Evolutionary conservation across 2,113 vertebrate species (phyloP).

Genomic region (Bos javanicus): DNA sequence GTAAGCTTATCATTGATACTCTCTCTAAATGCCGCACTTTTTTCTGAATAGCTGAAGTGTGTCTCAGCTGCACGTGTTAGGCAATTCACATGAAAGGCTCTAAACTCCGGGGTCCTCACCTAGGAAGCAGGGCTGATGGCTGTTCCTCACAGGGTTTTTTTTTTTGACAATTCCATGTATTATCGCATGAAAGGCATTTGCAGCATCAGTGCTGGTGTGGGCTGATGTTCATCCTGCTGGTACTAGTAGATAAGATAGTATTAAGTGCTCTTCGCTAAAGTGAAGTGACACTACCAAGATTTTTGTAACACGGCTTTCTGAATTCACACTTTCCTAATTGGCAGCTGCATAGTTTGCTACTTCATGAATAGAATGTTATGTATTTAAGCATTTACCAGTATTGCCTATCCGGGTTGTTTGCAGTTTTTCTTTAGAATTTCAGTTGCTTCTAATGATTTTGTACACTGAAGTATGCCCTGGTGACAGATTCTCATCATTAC

Average conservation of each 20-base stretch:
- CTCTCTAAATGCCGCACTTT: neutral
- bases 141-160: rapidly evolving
- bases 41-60: rapidly evolving
- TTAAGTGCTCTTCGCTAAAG: neutral
- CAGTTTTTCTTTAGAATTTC: neutral
- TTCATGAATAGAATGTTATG: rapidly evolving
- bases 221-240: neutral
- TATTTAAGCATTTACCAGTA: neutral
- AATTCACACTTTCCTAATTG: neutral
- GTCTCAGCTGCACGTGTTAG: neutral
- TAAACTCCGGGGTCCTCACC: neutral
- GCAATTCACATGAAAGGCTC: neutral
- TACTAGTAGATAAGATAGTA: rapidly evolving
- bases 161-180: neutral
- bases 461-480: neutral
- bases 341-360: rapidly evolving
- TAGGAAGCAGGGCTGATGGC: neutral
- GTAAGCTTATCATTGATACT: neutral
- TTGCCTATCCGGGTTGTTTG: too few relatives aligned
- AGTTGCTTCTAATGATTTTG: neutral
- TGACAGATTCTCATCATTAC: rapidly evolving
- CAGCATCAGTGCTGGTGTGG: rapidly evolving
- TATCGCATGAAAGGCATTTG: rapidly evolving
- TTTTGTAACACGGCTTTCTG: neutral
- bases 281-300: neutral